These are phyloP conservation scores for Drosophila ochracea DNA, from an alignment of 2,888 invertebrate genomes.

Conservation along the genomic window DNA sequence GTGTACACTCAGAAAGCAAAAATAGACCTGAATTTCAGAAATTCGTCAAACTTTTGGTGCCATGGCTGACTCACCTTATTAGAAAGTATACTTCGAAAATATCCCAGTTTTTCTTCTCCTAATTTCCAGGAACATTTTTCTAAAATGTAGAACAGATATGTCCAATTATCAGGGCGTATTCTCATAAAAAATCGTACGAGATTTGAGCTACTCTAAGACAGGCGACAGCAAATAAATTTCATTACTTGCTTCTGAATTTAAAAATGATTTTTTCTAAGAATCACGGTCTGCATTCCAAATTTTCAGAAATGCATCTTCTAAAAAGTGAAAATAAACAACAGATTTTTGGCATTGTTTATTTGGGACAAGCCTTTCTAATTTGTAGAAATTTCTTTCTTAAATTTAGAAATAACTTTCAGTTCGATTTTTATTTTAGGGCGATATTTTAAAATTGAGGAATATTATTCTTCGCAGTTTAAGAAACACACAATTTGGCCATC, in stretches of 20 bases:
- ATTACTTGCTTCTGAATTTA: background rate
- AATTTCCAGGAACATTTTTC: background rate
- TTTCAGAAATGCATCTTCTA: background rate
- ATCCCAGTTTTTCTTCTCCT: fast-evolving
- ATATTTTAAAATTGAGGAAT: background rate
- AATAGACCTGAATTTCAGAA: background rate
- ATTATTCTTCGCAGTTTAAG: background rate
- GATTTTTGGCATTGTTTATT: background rate
- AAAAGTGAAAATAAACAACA: background rate
- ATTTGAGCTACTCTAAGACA: background rate
- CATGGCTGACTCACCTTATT: background rate
- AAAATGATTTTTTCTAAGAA: background rate
- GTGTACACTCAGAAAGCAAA: background rate
- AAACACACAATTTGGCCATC: background rate
- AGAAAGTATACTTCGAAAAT: background rate
- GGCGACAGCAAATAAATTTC: background rate
- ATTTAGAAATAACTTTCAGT: background rate
- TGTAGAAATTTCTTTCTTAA: background rate
- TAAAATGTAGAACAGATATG: background rate
- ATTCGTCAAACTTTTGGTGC: fast-evolving
- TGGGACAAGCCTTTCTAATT: background rate
- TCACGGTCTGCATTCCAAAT: background rate
- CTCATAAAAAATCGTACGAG: background rate
- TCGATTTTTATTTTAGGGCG: background rate
- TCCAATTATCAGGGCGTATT: background rate